These are phyloP conservation scores for Apotomis capreana DNA, from an alignment of 2,888 invertebrate genomes.

Conservation along the genomic window DNA sequence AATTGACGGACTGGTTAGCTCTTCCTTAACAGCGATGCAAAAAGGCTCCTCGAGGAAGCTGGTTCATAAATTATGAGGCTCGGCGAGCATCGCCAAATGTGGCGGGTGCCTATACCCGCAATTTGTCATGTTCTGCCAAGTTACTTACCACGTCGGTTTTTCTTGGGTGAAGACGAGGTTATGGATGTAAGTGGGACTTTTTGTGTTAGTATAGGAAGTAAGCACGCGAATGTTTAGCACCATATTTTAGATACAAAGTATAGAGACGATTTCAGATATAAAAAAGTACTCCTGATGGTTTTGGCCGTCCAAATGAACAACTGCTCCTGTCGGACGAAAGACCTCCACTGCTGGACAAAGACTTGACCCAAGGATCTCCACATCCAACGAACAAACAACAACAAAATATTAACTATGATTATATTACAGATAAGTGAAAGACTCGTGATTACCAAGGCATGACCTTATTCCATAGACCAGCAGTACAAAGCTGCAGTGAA, in stretches of 20 bases:
- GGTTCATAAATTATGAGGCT: slow-evolving; percentile 18
- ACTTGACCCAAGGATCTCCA: no score
- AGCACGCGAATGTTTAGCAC: background rate
- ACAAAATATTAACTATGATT: no score
- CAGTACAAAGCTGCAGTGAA: slow-evolving; percentile 1
- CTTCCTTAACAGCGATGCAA: slow-evolving; percentile 6
- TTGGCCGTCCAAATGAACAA: no score
- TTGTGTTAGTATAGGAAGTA: background rate
- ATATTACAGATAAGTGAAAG: no score
- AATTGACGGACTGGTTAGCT: background rate
- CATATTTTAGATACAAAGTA: background rate
- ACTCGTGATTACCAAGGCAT: background rate
- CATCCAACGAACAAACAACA: no score
- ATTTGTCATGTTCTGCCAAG: slow-evolving; percentile 24
- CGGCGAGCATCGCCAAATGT: slow-evolving; percentile 20
- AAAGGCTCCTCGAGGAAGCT: slow-evolving; percentile 14
- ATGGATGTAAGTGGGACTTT: slow-evolving; percentile 16
- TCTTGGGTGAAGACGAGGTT: slow-evolving; percentile 6
- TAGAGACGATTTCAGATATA: background rate
- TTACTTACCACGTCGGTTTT: slow-evolving; percentile 21
- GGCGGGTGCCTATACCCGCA: slow-evolving; percentile 6
- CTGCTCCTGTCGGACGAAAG: no score
- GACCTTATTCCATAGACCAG: background rate
- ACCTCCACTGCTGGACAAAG: no score
- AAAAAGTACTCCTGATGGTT: no score